phyloP scores from a whole-genome alignment of 2,113 vertebrate species.

The Tinamus guttatus region DNA sequence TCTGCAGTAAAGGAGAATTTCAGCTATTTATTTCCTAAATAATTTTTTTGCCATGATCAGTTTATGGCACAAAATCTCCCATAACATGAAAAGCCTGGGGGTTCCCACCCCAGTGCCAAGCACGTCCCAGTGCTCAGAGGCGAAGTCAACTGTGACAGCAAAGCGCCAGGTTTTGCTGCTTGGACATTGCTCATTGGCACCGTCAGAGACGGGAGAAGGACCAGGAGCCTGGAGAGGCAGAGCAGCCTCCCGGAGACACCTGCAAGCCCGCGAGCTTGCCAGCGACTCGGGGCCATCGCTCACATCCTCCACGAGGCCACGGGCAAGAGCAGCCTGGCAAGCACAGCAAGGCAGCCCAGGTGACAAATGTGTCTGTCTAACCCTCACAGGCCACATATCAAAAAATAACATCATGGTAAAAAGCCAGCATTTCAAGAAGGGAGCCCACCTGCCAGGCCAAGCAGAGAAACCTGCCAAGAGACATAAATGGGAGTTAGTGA shows the following conservation, averaged over 20 bases:
- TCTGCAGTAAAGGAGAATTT: not conserved
- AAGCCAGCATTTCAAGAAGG: not conserved
- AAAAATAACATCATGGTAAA: not conserved
- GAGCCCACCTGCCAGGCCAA: not conserved
- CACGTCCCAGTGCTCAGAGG: too few species aligned
- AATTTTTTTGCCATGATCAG: not conserved
- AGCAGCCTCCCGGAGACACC: not conserved
- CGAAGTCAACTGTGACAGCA: accelerated
- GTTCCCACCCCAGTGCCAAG: not conserved
- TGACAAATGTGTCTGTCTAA: not conserved
- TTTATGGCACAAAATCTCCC: not conserved
- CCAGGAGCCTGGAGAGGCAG: not conserved
- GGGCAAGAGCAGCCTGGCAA: not conserved
- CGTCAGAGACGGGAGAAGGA: not conserved
- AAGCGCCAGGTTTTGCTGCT: not conserved
- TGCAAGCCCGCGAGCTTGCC: not conserved
- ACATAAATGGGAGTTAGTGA: not conserved
- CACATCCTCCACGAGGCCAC: not conserved
- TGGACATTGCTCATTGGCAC: not conserved
- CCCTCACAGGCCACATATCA: not conserved
- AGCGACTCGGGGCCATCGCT: not conserved
- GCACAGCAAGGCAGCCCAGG: not conserved
- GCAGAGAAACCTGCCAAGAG: not conserved
- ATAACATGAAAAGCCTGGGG: not conserved
- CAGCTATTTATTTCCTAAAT: not conserved